Percentiles rank a stretch among this genome's conserved stretches.
Evolutionary conservation across 2,888 invertebrate genomes (phyloP).

Genomic region (Thereva nobilitata): DNA sequence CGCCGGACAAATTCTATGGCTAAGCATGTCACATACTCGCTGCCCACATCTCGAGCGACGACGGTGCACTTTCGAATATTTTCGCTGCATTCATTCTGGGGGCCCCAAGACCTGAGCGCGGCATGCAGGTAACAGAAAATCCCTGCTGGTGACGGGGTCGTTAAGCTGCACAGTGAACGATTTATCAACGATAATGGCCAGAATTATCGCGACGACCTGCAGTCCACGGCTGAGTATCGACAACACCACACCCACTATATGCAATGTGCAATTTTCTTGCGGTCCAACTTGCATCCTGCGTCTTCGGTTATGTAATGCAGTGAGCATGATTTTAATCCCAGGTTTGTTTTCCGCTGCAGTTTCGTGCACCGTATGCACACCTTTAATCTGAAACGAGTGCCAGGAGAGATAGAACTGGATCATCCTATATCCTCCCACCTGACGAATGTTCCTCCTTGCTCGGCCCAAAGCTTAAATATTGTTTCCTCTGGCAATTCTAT

Average conservation of each 20-base stretch:
- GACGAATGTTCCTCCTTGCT: slow-evolving; percentile 3
- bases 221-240: slow-evolving; percentile 1
- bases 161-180: slow-evolving; percentile 18
- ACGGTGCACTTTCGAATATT: too few relatives aligned
- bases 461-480: background rate
- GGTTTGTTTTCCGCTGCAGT: slow-evolving; percentile 7
- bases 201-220: slow-evolving; percentile 20
- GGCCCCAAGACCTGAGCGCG: background rate
- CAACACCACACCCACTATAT: slow-evolving; percentile 31
- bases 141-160: slow-evolving; percentile 12
- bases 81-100: too few relatives aligned
- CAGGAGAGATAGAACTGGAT: slow-evolving; percentile 3
- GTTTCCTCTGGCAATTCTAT: background rate
- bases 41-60: too few relatives aligned
- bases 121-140: slow-evolving; percentile 14
- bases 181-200: slow-evolving; percentile 36
- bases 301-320: slow-evolving; percentile 16
- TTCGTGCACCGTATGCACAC: background rate
- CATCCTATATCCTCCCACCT: background rate
- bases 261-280: slow-evolving; percentile 16
- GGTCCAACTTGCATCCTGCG: slow-evolving; percentile 26
- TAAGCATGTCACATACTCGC: too few relatives aligned
- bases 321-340: slow-evolving; percentile 1
- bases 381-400: too few relatives aligned
- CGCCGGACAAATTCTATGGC: too few relatives aligned